These are phyloP conservation scores for Phoxinus dragarum DNA, from an alignment of 2,797 vertebrate species.

Conservation along the genomic window DNA sequence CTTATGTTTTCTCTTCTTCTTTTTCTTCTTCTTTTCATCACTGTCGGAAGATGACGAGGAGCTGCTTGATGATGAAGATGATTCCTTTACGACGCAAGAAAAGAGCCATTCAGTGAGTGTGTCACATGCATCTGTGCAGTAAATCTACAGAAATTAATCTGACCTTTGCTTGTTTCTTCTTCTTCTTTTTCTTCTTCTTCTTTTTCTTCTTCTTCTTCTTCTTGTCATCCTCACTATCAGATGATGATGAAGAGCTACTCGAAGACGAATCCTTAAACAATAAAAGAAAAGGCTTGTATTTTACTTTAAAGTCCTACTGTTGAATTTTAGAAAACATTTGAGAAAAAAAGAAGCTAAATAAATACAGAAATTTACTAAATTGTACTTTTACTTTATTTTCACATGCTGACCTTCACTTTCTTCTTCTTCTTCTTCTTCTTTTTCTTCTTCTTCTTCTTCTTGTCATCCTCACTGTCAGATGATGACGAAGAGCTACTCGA, in stretches of 20 bases:
- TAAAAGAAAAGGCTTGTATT: not conserved
- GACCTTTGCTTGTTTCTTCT: constrained; percentile 31
- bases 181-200: constrained; percentile 11
- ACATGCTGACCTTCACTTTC: constrained; percentile 23
- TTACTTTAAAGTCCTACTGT: not conserved
- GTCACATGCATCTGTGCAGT: not conserved
- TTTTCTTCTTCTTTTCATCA: not conserved
- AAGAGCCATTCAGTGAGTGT: not conserved
- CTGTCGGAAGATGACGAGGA: not conserved
- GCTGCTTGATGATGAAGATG: constrained; percentile 36
- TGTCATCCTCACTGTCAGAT: constrained; percentile 30
- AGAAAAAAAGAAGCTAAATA: not conserved
- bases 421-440: constrained; percentile 5
- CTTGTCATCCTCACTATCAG: constrained; percentile 36
- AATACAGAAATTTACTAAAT: too few species aligned
- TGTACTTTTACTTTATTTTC: not conserved
- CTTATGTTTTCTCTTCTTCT: not conserved
- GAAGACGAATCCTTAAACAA: constrained; percentile 27
- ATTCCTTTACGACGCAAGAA: not conserved
- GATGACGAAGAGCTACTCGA: not conserved
- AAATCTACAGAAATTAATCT: not conserved
- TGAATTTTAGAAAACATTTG: not conserved
- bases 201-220: constrained; percentile 34
- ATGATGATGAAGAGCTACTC: not conserved
- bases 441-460: constrained; percentile 40